phyloP scores from a whole-genome alignment of 2,797 vertebrate genomes.

The Anolis apletophallus region DNA sequence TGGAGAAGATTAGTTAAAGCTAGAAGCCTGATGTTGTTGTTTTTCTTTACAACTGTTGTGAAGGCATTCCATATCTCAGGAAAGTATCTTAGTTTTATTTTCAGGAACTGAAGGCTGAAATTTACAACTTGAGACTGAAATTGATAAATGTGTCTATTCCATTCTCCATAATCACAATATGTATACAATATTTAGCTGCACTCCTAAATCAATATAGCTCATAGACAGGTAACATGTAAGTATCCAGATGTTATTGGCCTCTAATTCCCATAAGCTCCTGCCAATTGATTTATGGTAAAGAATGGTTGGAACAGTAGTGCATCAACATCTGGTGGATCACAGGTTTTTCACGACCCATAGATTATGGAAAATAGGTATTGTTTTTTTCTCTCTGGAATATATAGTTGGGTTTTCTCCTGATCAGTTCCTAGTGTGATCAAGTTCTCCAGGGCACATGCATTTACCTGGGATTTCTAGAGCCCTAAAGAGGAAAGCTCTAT shows the following conservation, averaged over 20 bases:
- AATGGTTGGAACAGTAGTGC: neutral
- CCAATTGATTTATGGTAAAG: neutral
- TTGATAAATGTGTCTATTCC: too few species aligned
- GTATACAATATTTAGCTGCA: neutral
- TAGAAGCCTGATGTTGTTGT: too few species aligned
- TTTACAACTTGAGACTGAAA: too few species aligned
- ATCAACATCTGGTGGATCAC: too few species aligned
- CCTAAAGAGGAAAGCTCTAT: neutral
- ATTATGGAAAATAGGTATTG: too few species aligned
- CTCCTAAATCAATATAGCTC: neutral
- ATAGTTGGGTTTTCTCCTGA: neutral
- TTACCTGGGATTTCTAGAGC: neutral
- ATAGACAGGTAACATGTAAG: neutral
- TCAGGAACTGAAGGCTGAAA: too few species aligned
- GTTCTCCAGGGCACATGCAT: neutral
- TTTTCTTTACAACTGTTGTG: too few species aligned
- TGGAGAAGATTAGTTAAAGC: neutral
- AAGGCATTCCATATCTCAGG: too few species aligned
- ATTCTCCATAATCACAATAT: neutral
- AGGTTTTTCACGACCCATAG: too few species aligned
- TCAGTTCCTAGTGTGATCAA: neutral
- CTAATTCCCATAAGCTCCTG: neutral
- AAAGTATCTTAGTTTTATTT: too few species aligned
- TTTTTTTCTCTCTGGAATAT: neutral
- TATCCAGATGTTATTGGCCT: neutral